phyloP scores from a whole-genome alignment of 2,113 vertebrate species.

The Prionailurus bengalensis region DNA sequence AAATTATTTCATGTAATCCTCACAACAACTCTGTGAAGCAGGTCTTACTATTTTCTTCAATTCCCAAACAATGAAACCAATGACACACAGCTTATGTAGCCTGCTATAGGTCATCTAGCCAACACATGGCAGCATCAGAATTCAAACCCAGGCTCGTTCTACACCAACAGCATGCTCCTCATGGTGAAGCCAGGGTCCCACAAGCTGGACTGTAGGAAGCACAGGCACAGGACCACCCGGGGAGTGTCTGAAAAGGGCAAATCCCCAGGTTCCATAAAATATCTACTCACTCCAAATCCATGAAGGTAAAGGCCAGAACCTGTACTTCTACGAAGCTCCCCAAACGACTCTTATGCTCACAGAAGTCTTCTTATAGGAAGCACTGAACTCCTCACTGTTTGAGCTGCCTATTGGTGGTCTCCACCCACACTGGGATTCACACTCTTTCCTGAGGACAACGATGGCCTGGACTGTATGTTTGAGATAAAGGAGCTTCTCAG shows the following conservation, averaged over 20 bases:
- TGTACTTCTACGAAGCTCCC: not conserved
- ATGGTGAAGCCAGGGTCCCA: not conserved
- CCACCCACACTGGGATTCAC: not conserved
- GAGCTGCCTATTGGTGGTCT: not conserved
- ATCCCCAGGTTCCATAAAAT: not conserved
- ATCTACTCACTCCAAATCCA: not conserved
- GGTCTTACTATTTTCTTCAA: slow-evolving; percentile 53
- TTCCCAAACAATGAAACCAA: slow-evolving; percentile 57
- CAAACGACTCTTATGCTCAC: not conserved
- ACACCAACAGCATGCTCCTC: not conserved
- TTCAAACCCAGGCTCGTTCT: not conserved
- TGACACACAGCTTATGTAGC: slow-evolving; percentile 35
- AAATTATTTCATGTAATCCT: slow-evolving; percentile 76
- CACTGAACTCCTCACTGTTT: not conserved
- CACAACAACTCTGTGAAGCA: slow-evolving; percentile 43
- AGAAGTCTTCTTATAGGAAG: not conserved
- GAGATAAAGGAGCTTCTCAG: not conserved
- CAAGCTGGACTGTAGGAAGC: not conserved
- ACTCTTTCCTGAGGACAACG: not conserved
- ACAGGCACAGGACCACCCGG: not conserved
- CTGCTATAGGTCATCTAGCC: not conserved
- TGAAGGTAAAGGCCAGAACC: not conserved
- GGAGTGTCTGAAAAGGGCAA: not conserved
- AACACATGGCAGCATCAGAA: not conserved
- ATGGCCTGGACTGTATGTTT: not conserved